Conservation (phyloP, 2,888 invertebrate genomes). For the Iphiclides podalirius region DNA sequence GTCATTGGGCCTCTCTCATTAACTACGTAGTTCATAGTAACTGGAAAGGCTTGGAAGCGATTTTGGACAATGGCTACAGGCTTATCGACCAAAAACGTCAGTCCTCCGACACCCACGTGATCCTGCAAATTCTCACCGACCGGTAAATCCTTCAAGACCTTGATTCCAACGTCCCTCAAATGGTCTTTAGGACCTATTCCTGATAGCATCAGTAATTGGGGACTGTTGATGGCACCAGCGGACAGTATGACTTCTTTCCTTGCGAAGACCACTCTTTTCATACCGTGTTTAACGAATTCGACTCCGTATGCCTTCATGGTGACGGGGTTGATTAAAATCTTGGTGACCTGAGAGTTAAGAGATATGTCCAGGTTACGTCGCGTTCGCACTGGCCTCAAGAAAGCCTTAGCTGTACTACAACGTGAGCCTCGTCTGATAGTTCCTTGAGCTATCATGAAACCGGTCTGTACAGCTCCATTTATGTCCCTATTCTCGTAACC, state of each 20-base stretch:
- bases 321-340: slow-evolving; percentile 85
- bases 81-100: slow-evolving; percentile 89
- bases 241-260: slow-evolving; percentile 92
- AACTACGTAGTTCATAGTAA: slow-evolving; percentile 89
- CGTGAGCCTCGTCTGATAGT: slow-evolving; percentile 88
- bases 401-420: slow-evolving; percentile 94
- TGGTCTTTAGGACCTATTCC: slow-evolving; percentile 89
- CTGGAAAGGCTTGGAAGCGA: slow-evolving; percentile 87
- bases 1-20: slow-evolving; percentile 88
- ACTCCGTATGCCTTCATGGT: slow-evolving; percentile 89
- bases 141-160: slow-evolving; percentile 86
- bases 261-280: slow-evolving; percentile 84
- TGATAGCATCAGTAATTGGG: slow-evolving; percentile 94
- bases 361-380: slow-evolving; percentile 90
- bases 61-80: slow-evolving; percentile 91
- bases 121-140: slow-evolving; percentile 93
- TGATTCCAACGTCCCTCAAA: slow-evolving; percentile 84
- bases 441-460: slow-evolving; percentile 91
- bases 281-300: slow-evolving; percentile 88
- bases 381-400: slow-evolving; percentile 87
- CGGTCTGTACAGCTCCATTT: slow-evolving; percentile 89
- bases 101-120: slow-evolving; percentile 92
- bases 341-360: slow-evolving; percentile 88
- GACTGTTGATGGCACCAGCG: slow-evolving; percentile 94
- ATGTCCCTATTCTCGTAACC: slow-evolving; percentile 92